Conservation (phyloP, 2,113 vertebrate genomes). For the Esox niger region DNA sequence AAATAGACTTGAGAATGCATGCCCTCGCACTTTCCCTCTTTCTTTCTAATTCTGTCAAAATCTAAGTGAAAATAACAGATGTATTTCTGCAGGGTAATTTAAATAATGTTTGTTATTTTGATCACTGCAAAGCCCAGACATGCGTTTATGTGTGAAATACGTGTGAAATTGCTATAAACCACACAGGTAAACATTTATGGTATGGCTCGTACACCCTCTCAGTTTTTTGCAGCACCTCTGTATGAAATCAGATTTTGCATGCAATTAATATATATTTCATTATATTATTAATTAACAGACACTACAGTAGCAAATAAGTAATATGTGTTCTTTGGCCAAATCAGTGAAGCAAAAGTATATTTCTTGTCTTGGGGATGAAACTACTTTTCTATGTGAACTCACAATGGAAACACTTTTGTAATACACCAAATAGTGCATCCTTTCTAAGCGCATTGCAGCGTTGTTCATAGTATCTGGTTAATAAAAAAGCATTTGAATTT, state of each 20-base stretch:
- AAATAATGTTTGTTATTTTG: neutral
- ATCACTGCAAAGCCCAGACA: constrained; percentile 6
- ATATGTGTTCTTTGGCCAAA: neutral
- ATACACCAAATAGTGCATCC: neutral
- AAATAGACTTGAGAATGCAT: constrained; percentile 88
- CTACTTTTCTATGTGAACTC: constrained; percentile 4
- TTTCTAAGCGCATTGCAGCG: neutral
- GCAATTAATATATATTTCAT: too few relatives aligned
- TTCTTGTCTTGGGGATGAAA: neutral
- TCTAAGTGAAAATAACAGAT: neutral
- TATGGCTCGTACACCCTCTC: neutral
- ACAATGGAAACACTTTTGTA: neutral
- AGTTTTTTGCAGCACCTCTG: neutral
- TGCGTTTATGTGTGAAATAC: neutral
- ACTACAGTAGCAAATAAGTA: neutral
- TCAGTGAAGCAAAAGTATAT: neutral
- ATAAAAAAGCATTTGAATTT: neutral
- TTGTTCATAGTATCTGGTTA: neutral
- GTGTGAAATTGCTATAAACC: too few relatives aligned
- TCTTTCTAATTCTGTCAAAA: neutral
- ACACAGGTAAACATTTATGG: neutral
- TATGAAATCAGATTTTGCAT: too few relatives aligned
- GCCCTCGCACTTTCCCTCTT: constrained; percentile 24
- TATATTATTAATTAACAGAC: too few relatives aligned
- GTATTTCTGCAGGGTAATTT: neutral